phyloP scores from a whole-genome alignment of 2,797 vertebrate species.

The Chaetophractus vellerosus region DNA sequence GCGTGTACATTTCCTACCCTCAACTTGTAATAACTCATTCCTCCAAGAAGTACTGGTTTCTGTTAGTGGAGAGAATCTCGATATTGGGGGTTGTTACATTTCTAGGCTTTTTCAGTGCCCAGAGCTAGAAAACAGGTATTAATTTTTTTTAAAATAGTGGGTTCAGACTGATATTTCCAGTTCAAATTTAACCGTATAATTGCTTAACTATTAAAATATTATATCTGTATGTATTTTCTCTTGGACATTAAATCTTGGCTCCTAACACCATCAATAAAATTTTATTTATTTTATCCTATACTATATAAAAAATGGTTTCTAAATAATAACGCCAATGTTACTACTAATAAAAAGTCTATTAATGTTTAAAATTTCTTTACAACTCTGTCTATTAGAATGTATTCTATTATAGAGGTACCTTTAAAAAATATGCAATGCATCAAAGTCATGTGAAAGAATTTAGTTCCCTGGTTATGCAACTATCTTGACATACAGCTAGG shows the following conservation, averaged over 20 bases:
- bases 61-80: not conserved
- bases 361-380: not conserved
- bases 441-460: not conserved
- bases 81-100: not conserved
- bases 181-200: not conserved
- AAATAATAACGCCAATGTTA: not conserved
- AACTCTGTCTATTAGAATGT: not conserved
- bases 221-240: not conserved
- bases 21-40: not conserved
- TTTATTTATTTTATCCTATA: not conserved
- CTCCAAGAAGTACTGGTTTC: not conserved
- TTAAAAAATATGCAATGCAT: not conserved
- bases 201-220: not conserved
- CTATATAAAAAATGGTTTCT: not conserved
- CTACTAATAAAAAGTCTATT: not conserved
- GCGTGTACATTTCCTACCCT: not conserved
- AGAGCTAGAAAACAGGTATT: not conserved
- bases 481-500: not conserved
- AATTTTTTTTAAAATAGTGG: not conserved
- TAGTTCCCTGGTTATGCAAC: not conserved
- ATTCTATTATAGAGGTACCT: not conserved
- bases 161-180: not conserved
- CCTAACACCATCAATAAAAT: not conserved
- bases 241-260: not conserved
- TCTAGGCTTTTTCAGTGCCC: not conserved